Conservation (phyloP, 2,113 vertebrate species). For the Periophthalmodon schlosseri region DNA sequence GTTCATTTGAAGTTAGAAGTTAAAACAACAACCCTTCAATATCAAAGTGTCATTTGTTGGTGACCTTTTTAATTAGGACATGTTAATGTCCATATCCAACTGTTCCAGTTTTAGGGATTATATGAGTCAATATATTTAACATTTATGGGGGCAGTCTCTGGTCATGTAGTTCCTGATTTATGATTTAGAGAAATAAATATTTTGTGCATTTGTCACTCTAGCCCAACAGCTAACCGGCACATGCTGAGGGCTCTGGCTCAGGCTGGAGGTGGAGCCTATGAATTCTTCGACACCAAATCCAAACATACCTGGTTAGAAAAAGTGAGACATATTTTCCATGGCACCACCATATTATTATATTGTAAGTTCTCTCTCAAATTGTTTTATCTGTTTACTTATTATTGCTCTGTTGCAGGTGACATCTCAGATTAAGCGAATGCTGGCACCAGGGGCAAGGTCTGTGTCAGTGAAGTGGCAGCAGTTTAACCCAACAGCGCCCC, state of each 20-base stretch:
- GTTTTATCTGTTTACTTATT: neutral
- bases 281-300: constrained; percentile 85
- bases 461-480: constrained; percentile 88
- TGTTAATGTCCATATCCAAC: too few relatives aligned
- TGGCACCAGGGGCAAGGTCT: constrained; percentile 80
- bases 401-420: constrained; percentile 69
- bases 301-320: constrained; percentile 85
- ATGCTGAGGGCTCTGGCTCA: constrained; percentile 84
- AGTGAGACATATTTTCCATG: constrained; percentile 62
- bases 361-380: neutral
- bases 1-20: too few relatives aligned
- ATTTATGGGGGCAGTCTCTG: neutral
- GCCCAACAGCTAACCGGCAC: constrained; percentile 85
- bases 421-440: constrained; percentile 73
- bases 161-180: neutral
- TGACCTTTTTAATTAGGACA: too few relatives aligned
- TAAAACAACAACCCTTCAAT: too few relatives aligned
- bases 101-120: too few relatives aligned
- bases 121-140: too few relatives aligned
- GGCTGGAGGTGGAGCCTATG: constrained; percentile 84
- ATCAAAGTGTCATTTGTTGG: too few relatives aligned
- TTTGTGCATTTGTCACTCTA: constrained; percentile 48
- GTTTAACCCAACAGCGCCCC: constrained; percentile 55
- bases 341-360: neutral
- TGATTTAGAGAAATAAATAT: neutral